Base-by-base conservation (phyloP, 1,140 invertebrate species). In the Spodoptera litura region DNA sequence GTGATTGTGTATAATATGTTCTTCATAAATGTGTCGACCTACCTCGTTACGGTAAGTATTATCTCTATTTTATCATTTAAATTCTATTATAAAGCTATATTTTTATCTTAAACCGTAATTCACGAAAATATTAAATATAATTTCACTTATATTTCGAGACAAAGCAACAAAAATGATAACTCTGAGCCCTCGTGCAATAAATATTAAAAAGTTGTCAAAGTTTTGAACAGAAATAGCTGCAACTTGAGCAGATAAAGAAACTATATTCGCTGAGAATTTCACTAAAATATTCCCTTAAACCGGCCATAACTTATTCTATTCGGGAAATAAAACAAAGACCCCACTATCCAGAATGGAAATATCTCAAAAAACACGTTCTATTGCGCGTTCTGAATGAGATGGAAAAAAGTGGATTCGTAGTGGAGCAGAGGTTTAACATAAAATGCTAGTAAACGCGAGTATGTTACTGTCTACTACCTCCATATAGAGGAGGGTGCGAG, bases 361-460 rank as follows among this genome's bases (percentile, higher is more conserved):
- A 78, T 81, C 68, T 74, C 49, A 78, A 78, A 81, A 81, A 81
- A 78, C 58, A 75, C 80, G 51, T 78, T 81, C 64, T 64, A 78
- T 75, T 81, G 76, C 72, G 52, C 61, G 55, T 78, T 55, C 51
- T 61, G 25, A 58, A 73, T 27, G 52, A 59, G 64, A 68, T 64
- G 56, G 52, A 53, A 78, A 78, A 75, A 71, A 53, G 38, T 62
- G 38, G 52, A 62, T 68, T 53, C 49, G n/a, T n/a, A 20, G 20
- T n/a, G 38, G 49, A 78, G 25, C 68, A 78, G 56, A 62, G 49
- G 66, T 64, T 70, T 78, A 78, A 49, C 51, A 78, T 71, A 51
- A 78, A 78, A 58, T 55, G 12, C 15, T 55, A 61, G 73, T 64
- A 64, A 62, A 64, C 12, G 61, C 3, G 38, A 66, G 31, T 15